Base-by-base conservation (phyloP, 1,140 invertebrate species). In the Leptonema lineaticorne region DNA sequence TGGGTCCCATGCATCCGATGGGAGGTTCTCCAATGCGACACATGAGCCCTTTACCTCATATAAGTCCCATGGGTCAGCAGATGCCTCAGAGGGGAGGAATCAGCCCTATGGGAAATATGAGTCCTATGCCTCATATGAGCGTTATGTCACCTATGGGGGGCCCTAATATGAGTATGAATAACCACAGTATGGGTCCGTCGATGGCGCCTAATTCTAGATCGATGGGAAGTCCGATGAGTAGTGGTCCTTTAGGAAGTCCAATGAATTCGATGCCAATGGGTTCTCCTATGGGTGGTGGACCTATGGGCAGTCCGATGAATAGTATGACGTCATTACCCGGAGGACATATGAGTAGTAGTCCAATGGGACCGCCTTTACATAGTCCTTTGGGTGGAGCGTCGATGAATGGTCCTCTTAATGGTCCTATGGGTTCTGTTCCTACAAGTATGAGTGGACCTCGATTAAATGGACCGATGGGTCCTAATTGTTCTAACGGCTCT, bases 191-290 rank as follows among this genome's bases (percentile, higher is more conserved):
- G 79, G 81, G 81, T 6, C 85, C 77, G 76, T 84, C 74, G 74
- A 87, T 82, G 81, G 84, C 81, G 69, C 85, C 79, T 64, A 79
- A 74, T 59, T 82, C 81, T 70, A 78, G 81, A 63, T 82, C 84
- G 72, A 87, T 87, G 80, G 86, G 86, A 29, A 86, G 85, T 69
- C 86, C 85, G 2, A 86, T 85, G 82, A 85, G 81, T 14, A 76
- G 77, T 8, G 81, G 81, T 3, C 80, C 84, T 0, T 84, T 87
- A 57, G 76, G 81, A 11, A 83, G 83, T 75, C 88, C 88, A 30
- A 89, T 90, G 86, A 89, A 88, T 76, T 88, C 89, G 70, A 83
- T 87, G 78, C 87, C 89, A 65, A 89, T 89, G 85, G 87, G 87
- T 33, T 88, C 88, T 63, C 88, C 87, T 68, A 87, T 90, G 84